A percentile compares a stretch with the other conserved stretches of the same genome.
phyloP scores from a whole-genome alignment of 2,113 vertebrate species.

The Corvus moneduloides region DNA sequence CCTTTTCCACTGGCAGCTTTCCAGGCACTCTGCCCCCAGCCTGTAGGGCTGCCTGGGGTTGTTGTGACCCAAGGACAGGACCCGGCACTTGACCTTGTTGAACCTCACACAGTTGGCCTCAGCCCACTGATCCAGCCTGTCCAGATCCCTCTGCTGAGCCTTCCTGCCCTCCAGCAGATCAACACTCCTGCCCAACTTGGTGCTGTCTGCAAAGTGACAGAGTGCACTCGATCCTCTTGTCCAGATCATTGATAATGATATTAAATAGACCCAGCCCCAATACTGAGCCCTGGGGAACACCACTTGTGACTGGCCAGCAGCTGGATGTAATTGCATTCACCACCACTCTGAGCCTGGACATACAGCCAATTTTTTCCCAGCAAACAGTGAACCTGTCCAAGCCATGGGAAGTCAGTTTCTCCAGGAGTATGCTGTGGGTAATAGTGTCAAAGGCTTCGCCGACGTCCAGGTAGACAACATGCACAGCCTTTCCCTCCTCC shows the following conservation, averaged over 20 bases:
- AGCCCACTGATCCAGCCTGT: neutral
- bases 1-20: neutral
- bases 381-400: neutral
- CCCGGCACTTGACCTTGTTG: rapidly evolving
- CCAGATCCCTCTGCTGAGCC: neutral
- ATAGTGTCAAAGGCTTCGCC: neutral
- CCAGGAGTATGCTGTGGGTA: neutral
- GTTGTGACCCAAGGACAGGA: neutral
- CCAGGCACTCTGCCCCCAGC: neutral
- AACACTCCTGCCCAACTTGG: neutral
- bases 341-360: too few relatives aligned
- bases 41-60: neutral
- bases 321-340: neutral
- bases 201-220: neutral
- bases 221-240: neutral
- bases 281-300: neutral
- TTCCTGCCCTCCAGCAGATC: neutral
- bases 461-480: neutral
- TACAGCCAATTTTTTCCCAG: neutral
- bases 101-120: neutral
- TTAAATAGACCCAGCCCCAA: neutral
- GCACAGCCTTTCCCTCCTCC: neutral
- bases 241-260: neutral
- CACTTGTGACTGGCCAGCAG: neutral
- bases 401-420: neutral